Base-by-base conservation (phyloP, 1,140 invertebrate genomes). In the Drosophila prosaltans region DNA sequence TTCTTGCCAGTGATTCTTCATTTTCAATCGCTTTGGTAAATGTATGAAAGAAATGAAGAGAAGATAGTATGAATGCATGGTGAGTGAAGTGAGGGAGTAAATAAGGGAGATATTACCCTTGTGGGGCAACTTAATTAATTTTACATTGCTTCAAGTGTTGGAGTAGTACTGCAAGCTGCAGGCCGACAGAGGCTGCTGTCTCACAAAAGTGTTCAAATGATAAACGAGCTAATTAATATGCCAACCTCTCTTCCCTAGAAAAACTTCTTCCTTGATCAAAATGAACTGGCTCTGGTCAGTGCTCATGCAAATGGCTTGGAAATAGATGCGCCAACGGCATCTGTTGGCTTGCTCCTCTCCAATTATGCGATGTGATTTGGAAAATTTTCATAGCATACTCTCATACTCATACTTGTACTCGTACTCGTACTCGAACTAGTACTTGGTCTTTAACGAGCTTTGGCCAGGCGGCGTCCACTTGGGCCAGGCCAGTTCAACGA, bases 171-270 rank as follows among this genome's bases (percentile, higher is more conserved):
- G 45, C 11, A 2, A 16, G 41, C 3, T 5, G 41, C 60, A 41
- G 28, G 70, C 68, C 62, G 81, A 55, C 81, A 85, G 83, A 58
- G 81, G 51, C 81, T 90, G 83, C 45, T 51, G 45, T 51, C 45
- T 90, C 73, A 69, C 69, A 71, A 78, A 78, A 90, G 81, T 90
- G 81, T 80, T 90, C 78, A 78, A 78, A 80, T 85, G 85, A 90
- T 86, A 86, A 86, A 88, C 82, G 82, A 88, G 83, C 83, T 86
- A 88, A 86, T 86, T 86, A 88, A 88, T 88, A 88, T 83, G 82
- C 83, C 69, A 72, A 69, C 16, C 7, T 24, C 16, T 21, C 0
- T 16, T 16, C 0, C 7, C 21, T 24, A 24, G 24, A 71, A 82
- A 66, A 84, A 70, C 59, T 86, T 75, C 45, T 68, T 43, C 66